Conservation (phyloP, 2,113 vertebrate species). For the Burhinus bistriatus region DNA sequence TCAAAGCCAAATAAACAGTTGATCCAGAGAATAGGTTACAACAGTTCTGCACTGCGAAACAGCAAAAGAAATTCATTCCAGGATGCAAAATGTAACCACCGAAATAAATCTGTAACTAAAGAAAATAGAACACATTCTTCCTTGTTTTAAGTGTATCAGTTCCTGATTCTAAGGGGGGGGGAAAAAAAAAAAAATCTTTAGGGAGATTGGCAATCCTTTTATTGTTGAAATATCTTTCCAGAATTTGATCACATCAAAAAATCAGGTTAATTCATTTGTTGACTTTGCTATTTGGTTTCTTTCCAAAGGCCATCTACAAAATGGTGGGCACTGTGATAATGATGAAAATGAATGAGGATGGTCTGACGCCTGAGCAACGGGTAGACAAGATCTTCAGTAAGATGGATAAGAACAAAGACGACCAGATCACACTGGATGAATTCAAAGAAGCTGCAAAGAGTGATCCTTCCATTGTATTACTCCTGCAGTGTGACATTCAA, state of each 20-base stretch:
- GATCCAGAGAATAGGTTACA: not conserved
- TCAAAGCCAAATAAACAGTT: not conserved
- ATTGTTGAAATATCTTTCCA: not conserved
- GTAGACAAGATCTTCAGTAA: conserved; percentile 99
- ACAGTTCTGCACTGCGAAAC: not conserved
- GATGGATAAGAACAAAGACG: conserved; percentile 99
- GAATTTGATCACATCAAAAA: not conserved
- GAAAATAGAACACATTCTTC: not conserved
- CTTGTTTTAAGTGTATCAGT: not conserved
- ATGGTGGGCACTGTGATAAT: conserved; percentile 99
- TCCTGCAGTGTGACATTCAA: conserved; percentile 99
- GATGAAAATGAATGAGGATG: conserved; percentile 99
- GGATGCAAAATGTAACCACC: not conserved
- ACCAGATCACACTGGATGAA: conserved; percentile 98
- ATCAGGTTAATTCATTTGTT: not conserved
- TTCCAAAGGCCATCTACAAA: conserved; percentile 94
- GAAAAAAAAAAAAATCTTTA: not conserved
- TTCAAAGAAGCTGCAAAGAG: conserved; percentile 99
- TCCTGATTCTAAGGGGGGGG: not conserved
- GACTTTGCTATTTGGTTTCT: conserved; percentile 20
- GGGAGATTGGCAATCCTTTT: not conserved
- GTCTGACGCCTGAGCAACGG: conserved; percentile 93
- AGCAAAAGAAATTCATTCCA: not conserved
- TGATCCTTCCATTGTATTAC: conserved; percentile 98
- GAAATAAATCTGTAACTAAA: not conserved